Evolutionary conservation across 2,888 invertebrate species (phyloP), one percentile per base, ranked within the genome.

Genomic region (Watsonalla cultraria): DNA sequence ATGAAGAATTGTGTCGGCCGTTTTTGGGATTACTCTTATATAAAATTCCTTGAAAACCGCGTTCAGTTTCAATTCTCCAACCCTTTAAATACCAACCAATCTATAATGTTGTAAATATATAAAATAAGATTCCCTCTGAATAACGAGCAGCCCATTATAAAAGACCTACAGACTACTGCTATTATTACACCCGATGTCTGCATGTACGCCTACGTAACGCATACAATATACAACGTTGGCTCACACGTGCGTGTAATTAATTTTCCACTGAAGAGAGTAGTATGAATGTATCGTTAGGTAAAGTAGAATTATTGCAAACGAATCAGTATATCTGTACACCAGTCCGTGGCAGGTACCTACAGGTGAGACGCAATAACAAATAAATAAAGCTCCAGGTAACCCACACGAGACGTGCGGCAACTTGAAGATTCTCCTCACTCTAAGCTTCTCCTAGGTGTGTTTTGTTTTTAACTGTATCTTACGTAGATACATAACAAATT

Each of bases 1-100:
- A 90, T 90, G 88, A 88, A 84, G 88, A 90, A 90, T 90, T 85
- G 85, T 84, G 83, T 82, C 81, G 82, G 84, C 82, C 80, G 84
- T 85, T 87, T 89, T 90, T 76, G 84, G 84, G 86, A 86, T 90
- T 90, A 90, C 89, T 86, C 77, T 76, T 80, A 84, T 80, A 80
- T 82, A 80, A 84, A 84, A 84, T 84, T 83, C 77, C 80, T 82
- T 79, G 74, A 80, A 78, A 84, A 80, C 78, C 82, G 80, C 84
- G 80, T 82, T 86, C 82, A 81, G 77, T 87, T 87, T 86, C 86
- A 83, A 86, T 87, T 86, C 80, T 82, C 83, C 78, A 76, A 74
- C 71, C 71, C 76, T 72, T 77, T 70, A 69, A 56, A 62, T 55
- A 53, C 54, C 62, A 55, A 56, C 61, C 58, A 65, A 57, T 64